phyloP scores from a whole-genome alignment of 2,797 vertebrate species.

The Neosalanx taihuensis region DNA sequence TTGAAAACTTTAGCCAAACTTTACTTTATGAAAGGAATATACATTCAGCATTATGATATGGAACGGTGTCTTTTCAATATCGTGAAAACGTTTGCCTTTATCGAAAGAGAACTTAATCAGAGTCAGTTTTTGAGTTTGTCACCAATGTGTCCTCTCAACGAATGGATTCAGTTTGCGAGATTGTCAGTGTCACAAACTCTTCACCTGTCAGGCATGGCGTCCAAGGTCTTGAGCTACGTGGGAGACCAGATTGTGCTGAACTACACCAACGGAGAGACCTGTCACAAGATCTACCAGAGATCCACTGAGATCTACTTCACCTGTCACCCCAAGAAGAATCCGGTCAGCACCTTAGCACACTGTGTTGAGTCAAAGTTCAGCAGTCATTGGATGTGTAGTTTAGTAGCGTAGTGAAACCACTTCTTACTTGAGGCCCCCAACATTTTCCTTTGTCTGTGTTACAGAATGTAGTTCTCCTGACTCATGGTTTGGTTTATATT shows the following conservation, averaged over 20 bases:
- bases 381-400: not conserved
- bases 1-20: too few relatives aligned
- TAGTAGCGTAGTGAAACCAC: too few relatives aligned
- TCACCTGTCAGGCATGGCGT: constrained; percentile 72
- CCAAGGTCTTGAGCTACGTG: constrained; percentile 81
- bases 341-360: constrained; percentile 67
- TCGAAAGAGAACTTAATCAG: not conserved
- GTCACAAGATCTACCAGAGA: constrained; percentile 84
- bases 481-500: not conserved
- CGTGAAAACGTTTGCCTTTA: too few relatives aligned
- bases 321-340: constrained; percentile 77
- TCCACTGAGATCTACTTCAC: constrained; percentile 89
- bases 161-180: not conserved
- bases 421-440: too few relatives aligned
- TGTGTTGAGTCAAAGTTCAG: not conserved
- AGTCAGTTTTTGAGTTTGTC: not conserved
- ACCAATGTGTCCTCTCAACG: too few relatives aligned
- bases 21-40: not conserved
- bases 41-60: too few relatives aligned
- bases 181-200: not conserved
- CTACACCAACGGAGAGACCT: constrained; percentile 84
- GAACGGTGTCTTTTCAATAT: too few relatives aligned
- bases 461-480: not conserved
- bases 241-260: constrained; percentile 90
- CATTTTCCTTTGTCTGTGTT: too few relatives aligned